Evolutionary conservation across 2,888 invertebrate species (phyloP), one percentile per base, ranked within the genome.

Genomic region (Neoitamus cyanurus): DNA sequence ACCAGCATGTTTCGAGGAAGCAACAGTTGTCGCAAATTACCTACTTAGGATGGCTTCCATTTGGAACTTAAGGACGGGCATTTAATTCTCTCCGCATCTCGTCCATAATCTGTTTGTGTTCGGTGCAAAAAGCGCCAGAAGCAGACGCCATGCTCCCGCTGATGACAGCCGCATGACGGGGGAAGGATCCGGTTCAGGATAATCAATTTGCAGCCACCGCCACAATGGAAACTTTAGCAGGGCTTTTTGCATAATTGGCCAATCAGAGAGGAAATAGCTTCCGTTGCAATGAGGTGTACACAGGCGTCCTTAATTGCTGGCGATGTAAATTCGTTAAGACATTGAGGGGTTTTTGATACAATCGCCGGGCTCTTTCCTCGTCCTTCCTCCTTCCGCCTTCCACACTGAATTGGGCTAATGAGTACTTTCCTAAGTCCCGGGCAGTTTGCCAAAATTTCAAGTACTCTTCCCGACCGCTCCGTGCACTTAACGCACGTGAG

Each of bases 1-100:
- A 31, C 31, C 70, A 30, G 70, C 6, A 31, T 30, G 31, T 31
- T 70, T 48, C 7, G 15, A 69, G 69, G 70, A 70, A 70, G 70
- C 70, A 70, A 70, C 70, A 70, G 70, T 70, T 70, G 70, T 70
- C 70, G n/a, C 70, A 70, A 70, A 70, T 70, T 70, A 70, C 70
- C 28, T n/a, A 70, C 70, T 28, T 70, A 70, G 28, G 70, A n/a
- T 28, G 30, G 20, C 30, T 70, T 70, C 70, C 30, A 70, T 70
- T 70, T 31, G 15, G 6, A 70, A n/a, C 28, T 70, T 70, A 25
- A 70, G 70, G 25, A 70, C 70, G 31, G 15, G 13, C 70, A 31
- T 70, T 31, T 28, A 31, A 70, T 70, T 28, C 31, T 70, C 70
- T 31, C 28, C 30, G n/a, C 70, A 70, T 31, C n/a, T 70, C 30